These are phyloP conservation scores for Melospiza melodia DNA, from an alignment of 2,113 vertebrate genomes.

Conservation along the genomic window DNA sequence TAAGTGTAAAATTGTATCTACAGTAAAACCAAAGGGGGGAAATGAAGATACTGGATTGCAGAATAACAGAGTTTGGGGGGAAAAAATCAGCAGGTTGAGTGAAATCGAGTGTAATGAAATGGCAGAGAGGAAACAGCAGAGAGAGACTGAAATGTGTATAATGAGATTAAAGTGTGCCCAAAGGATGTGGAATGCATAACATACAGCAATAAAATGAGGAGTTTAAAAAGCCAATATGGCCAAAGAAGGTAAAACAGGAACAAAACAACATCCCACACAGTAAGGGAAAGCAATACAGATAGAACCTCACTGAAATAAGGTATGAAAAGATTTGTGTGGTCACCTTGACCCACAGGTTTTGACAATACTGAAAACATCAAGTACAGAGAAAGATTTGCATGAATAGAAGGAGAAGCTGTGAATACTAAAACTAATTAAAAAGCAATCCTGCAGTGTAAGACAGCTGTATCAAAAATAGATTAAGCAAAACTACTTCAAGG, in stretches of 20 bases:
- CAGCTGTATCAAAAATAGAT: neutral
- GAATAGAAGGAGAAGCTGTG: neutral
- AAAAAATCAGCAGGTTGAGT: slow-evolving; percentile 19
- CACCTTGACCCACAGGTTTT: neutral
- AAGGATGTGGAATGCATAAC: slow-evolving; percentile 43
- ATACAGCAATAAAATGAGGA: neutral
- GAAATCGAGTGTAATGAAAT: slow-evolving; percentile 19
- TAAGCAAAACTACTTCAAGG: neutral
- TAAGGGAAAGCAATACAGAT: neutral
- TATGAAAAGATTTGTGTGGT: neutral
- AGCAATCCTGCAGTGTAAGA: neutral
- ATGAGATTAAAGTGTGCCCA: slow-evolving; percentile 60
- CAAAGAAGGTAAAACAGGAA: neutral
- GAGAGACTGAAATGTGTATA: slow-evolving; percentile 29
- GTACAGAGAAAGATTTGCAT: neutral
- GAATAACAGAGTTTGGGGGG: neutral
- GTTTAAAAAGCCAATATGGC: neutral
- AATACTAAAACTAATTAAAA: neutral
- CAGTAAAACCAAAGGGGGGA: neutral
- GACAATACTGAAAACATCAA: neutral
- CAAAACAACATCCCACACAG: neutral
- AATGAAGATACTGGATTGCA: slow-evolving; percentile 12
- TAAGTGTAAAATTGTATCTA: slow-evolving; percentile 38
- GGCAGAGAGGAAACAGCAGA: slow-evolving; percentile 32
- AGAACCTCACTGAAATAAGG: neutral